These are phyloP conservation scores for Damaliscus lunatus DNA, from an alignment of 2,113 vertebrate genomes.

Conservation along the genomic window DNA sequence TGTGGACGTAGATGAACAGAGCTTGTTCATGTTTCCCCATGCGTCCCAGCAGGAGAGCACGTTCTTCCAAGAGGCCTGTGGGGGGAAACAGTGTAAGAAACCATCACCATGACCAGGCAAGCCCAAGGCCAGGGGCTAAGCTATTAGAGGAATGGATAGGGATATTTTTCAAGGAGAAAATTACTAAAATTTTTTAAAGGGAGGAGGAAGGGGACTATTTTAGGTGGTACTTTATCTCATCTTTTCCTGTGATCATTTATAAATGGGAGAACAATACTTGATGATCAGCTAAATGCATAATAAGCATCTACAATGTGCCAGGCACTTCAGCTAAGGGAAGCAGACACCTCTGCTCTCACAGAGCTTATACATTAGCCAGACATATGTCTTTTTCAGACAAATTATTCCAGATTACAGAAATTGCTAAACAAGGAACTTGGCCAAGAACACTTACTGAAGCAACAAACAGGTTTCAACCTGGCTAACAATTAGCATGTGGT, in stretches of 20 bases:
- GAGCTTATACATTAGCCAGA: background rate
- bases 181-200: background rate
- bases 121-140: background rate
- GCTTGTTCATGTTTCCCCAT: constrained; percentile 99
- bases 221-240: background rate
- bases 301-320: background rate
- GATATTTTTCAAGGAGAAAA: background rate
- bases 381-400: background rate
- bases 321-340: background rate
- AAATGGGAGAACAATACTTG: background rate
- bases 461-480: background rate
- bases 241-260: background rate
- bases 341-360: background rate
- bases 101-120: background rate
- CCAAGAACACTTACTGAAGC: background rate
- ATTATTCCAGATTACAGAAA: background rate
- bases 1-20: constrained; percentile 97
- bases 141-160: background rate
- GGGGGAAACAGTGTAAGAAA: background rate
- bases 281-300: background rate
- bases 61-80: constrained; percentile 94
- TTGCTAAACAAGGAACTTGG: background rate
- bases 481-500: background rate
- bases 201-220: background rate
- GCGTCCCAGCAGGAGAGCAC: constrained; percentile 93